Evolutionary conservation across 2,113 vertebrate genomes (phyloP), one percentile per base, ranked within the genome.

Genomic region (Urocitellus parryii): DNA sequence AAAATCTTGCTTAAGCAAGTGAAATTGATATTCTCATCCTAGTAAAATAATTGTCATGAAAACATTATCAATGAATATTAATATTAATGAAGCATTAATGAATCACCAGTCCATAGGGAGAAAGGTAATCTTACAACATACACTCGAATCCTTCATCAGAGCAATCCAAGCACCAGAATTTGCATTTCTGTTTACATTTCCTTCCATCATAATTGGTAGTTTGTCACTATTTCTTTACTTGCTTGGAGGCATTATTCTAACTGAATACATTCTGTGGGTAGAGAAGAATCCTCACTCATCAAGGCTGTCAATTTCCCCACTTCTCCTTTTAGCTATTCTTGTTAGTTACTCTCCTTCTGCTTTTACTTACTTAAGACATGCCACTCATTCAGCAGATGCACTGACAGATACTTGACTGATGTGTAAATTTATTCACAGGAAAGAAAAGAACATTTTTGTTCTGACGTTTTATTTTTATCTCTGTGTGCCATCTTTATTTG

Each of bases 401-500:
- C 96, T 98, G 98, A 98, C 98, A 98, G 98, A 98, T 98, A 98
- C 96, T 98, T 98, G 98, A 98, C 97, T 98, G 98, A 98, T 95
- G 86, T 98, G 98, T 96, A 98, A 98, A 99, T 98, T 98, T 98
- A 98, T 98, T 98, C 98, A 98, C 94, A 97, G 95, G 89, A 98
- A 98, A 97, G 97, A 98, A 98, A 98, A 98, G 98, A 98, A 98
- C 97, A 98, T 98, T 98, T 98, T 98, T 98, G 97, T 98, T 98
- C 97, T 98, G 97, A 98, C 7, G 91, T 97, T 98, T 98, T 98
- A 98, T 98, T 98, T 99, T 98, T 98, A 98, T 98, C 98, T 98
- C 97, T 93, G 72, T 42, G 13, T 98, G 97, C 95, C 98, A 98
- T 98, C 97, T 98, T 98, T 96, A 93, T 97, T 89, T 98, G 98